Percentiles rank a stretch among this genome's conserved stretches.
Evolutionary conservation across 2,797 vertebrate species (phyloP).

Genomic region (Cossypha niveicapilla): DNA sequence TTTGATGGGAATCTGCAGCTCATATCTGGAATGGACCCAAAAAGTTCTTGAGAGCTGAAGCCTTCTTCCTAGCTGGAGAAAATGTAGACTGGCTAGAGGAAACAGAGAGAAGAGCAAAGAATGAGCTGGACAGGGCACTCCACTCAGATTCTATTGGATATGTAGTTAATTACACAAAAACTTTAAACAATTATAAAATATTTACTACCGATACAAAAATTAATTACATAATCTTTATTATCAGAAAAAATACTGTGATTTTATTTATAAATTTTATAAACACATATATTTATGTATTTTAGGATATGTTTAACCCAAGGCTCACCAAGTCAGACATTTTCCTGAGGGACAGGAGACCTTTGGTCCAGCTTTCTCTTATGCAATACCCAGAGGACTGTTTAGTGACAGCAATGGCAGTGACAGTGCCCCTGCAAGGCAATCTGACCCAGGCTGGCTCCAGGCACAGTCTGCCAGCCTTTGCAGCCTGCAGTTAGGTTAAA

Average conservation of each 20-base stretch:
- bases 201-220: background rate
- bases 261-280: background rate
- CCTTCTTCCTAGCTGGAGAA: background rate
- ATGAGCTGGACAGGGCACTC: background rate
- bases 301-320: background rate
- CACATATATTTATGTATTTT: background rate
- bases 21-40: background rate
- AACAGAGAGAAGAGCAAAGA: background rate
- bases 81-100: accelerated
- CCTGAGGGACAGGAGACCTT: background rate
- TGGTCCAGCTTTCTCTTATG: background rate
- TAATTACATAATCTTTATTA: background rate
- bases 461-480: background rate
- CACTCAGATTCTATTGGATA: background rate
- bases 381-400: background rate
- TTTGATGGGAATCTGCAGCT: background rate
- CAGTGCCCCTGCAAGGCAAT: background rate
- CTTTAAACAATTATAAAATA: background rate
- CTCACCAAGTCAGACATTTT: accelerated
- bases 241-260: background rate
- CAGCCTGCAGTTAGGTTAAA: background rate
- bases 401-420: background rate
- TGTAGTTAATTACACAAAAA: background rate
- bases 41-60: background rate
- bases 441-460: background rate